These are phyloP conservation scores for Drosophila littoralis DNA, from an alignment of 1,140 invertebrate species.

Conservation along the genomic window DNA sequence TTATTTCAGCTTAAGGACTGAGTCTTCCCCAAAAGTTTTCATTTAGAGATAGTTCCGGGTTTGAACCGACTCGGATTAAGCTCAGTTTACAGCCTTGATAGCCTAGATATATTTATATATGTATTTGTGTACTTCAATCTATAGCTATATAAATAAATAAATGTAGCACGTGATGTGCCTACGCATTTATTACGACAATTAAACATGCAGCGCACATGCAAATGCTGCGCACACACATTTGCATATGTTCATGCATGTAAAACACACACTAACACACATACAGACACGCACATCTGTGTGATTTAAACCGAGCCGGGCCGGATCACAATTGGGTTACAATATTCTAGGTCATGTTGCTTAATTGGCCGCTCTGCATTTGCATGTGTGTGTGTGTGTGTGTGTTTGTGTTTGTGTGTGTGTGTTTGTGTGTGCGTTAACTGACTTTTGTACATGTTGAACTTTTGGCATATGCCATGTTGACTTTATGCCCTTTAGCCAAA, in stretches of 20 bases:
- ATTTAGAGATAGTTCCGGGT: too few species aligned
- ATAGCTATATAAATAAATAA: constrained; percentile 3
- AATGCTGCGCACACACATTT: constrained; percentile 15
- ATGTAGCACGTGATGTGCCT: constrained; percentile 68
- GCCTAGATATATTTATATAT: not conserved
- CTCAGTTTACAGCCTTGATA: too few species aligned
- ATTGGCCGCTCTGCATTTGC: constrained; percentile 54
- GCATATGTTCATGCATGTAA: not conserved
- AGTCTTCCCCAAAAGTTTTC: too few species aligned
- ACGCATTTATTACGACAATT: constrained; percentile 70
- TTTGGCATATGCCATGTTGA: constrained; percentile 40
- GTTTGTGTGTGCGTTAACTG: constrained; percentile 24
- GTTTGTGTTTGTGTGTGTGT: constrained; percentile 20
- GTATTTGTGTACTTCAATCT: not conserved
- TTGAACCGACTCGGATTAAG: too few species aligned
- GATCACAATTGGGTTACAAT: constrained; percentile 64
- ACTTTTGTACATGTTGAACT: constrained; percentile 32
- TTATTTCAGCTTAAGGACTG: too few species aligned
- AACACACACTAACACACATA: constrained; percentile 4
- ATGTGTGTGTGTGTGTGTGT: constrained; percentile 12
- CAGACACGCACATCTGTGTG: constrained; percentile 11
- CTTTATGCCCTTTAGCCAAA: constrained; percentile 25
- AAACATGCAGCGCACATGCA: constrained; percentile 61
- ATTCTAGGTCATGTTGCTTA: constrained; percentile 73
- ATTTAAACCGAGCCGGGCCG: constrained; percentile 20